phyloP scores from a whole-genome alignment of 2,797 vertebrate species.

The Sorex maritimensis region DNA sequence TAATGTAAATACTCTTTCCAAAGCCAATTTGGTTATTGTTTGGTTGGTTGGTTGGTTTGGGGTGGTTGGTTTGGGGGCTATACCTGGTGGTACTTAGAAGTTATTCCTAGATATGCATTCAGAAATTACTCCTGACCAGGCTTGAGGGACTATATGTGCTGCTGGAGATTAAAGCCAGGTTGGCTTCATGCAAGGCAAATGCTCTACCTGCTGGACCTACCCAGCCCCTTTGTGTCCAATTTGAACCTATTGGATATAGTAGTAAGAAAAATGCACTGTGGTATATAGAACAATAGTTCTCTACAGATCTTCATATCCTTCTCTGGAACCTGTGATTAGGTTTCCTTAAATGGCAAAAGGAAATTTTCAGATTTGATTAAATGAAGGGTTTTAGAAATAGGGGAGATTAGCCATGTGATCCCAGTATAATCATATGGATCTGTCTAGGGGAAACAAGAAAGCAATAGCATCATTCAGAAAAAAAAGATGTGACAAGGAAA shows the following conservation, averaged over 20 bases:
- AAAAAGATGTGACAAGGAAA: neutral
- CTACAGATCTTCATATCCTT: neutral
- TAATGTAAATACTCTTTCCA: constrained; percentile 23
- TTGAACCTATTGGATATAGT: constrained; percentile 23
- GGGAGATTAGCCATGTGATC: neutral
- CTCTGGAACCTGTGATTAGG: constrained; percentile 15
- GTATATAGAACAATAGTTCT: neutral
- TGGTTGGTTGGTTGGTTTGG: too few species aligned
- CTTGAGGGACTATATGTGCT: too few species aligned
- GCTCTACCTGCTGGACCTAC: too few species aligned
- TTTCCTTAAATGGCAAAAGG: constrained; percentile 2
- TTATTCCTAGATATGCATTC: too few species aligned
- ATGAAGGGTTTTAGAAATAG: constrained; percentile 43
- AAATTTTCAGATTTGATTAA: constrained; percentile 28
- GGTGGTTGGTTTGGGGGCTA: too few species aligned
- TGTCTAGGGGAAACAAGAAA: constrained; percentile 16
- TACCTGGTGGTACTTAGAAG: too few species aligned
- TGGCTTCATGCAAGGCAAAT: too few species aligned
- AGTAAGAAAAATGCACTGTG: constrained; percentile 25
- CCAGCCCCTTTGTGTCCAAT: neutral
- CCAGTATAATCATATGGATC: neutral
- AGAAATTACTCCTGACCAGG: too few species aligned
- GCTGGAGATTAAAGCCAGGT: too few species aligned
- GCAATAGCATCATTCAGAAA: neutral
- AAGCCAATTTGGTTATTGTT: neutral